Evolutionary conservation across 2,888 invertebrate species (phyloP), one percentile per base, ranked within the genome.

Genomic region (Balanococcus diminutus): DNA sequence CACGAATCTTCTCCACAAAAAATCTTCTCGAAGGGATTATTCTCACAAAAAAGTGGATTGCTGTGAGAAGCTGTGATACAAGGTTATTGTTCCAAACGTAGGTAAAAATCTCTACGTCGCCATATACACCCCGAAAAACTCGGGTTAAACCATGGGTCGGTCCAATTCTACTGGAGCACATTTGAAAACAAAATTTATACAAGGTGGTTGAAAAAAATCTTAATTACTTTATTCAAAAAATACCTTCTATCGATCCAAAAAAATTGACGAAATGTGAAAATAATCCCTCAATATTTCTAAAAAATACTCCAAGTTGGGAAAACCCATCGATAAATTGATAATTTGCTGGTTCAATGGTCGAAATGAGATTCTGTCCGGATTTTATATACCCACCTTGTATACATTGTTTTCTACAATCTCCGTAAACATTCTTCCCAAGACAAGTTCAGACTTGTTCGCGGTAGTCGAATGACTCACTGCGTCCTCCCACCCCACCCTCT

Each of bases 371-470:
- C 11, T 2, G n/a, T 32, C 16, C 42, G 46, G 6, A 36, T 14
- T 46, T 81, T 42, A 14, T 46, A 28, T 36, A 46, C n/a, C 81
- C 81, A 81, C 81, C 46, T 46, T n/a, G 16, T 81, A 81, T 81
- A 81, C 0, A 25, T 46, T 81, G 28, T 42, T 81, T 28, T 81
- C 1, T 16, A 39, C 46, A 6, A n/a, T 81, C 39, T 46, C 28
- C 25, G 39, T 22, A 25, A 28, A 42, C 67, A 67, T 67, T 81
- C 46, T 28, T 81, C 46, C 16, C 2, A 6, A 81, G 81, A 81
- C 81, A 81, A 42, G 81, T 81, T 25, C n/a, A 28, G 28, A 81
- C 81, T 81, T 81, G 81, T 46, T 46, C 28, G 8, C n/a, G n/a
- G n/a, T n/a, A n/a, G n/a, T 22, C 46, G 46, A 81, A 67, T 67